A percentile compares a stretch with the other conserved stretches of the same genome.
These are phyloP conservation scores for Julus scanicus DNA, from an alignment of 2,888 invertebrate genomes.

Conservation along the genomic window DNA sequence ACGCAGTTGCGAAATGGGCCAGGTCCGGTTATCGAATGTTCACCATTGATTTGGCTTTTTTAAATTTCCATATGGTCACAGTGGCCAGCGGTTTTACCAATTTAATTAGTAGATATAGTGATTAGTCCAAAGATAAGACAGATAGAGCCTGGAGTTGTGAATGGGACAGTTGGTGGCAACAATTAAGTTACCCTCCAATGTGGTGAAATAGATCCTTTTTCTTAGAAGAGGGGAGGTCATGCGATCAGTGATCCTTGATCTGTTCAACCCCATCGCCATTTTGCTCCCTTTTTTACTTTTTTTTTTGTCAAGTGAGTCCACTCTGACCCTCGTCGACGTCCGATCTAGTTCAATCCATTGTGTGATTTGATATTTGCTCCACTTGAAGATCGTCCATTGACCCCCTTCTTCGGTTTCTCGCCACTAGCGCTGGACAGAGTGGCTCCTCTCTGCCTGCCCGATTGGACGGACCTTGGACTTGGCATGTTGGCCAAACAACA, in stretches of 20 bases:
- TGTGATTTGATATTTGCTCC: background rate
- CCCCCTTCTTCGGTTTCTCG: background rate
- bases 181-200: background rate
- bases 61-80: too few relatives aligned
- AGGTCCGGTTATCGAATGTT: too few relatives aligned
- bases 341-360: slow-evolving; percentile 14
- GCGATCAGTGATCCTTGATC: too few relatives aligned
- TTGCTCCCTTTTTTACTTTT: background rate
- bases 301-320: background rate
- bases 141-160: too few relatives aligned
- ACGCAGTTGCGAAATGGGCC: too few relatives aligned
- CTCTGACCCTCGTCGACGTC: background rate
- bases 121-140: too few relatives aligned
- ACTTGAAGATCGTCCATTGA: background rate
- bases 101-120: too few relatives aligned
- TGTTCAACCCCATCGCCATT: background rate
- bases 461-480: background rate
- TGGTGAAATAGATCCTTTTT: background rate
- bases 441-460: background rate
- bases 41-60: too few relatives aligned
- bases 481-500: background rate
- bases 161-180: background rate
- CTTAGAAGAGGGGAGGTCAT: background rate
- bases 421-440: background rate
- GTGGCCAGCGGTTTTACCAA: too few relatives aligned